phyloP scores from a whole-genome alignment of 2,888 invertebrate genomes.

The Drosophila imparisetae region DNA sequence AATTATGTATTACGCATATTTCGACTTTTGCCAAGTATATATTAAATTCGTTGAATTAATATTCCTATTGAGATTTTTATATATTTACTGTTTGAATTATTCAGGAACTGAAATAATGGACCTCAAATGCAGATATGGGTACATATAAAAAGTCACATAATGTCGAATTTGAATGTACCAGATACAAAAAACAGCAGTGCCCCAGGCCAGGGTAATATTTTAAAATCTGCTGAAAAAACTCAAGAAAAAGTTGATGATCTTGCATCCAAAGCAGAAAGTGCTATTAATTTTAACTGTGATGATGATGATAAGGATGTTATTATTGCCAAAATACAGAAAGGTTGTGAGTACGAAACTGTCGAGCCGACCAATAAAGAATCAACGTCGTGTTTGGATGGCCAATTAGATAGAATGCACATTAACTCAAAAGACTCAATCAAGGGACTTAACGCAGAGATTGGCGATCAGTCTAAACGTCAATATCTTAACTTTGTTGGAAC shows the following conservation, averaged over 20 bases:
- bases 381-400: conserved; percentile 20
- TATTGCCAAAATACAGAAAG: conserved; percentile 41
- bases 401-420: conserved; percentile 49
- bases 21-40: not conserved
- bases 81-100: not conserved
- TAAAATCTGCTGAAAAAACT: conserved; percentile 14
- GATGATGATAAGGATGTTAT: conserved; percentile 40
- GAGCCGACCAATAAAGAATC: conserved; percentile 14
- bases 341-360: conserved; percentile 52
- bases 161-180: conserved; percentile 37
- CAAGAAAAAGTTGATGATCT: conserved; percentile 2
- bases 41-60: not conserved
- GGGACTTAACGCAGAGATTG: not conserved
- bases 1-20: not conserved
- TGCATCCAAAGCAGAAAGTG: conserved; percentile 7
- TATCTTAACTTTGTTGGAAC: conserved; percentile 1
- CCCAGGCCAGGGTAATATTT: not conserved
- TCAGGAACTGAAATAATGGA: conserved; percentile 4
- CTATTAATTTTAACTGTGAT: conserved; percentile 21
- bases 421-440: conserved; percentile 11
- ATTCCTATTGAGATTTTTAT: not conserved
- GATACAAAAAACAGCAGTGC: not conserved
- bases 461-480: conserved; percentile 1
- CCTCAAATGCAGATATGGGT: conserved; percentile 18
- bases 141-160: conserved; percentile 20